Base-by-base conservation (phyloP, 1,140 invertebrate genomes). In the Drosophila pruinosa region DNA sequence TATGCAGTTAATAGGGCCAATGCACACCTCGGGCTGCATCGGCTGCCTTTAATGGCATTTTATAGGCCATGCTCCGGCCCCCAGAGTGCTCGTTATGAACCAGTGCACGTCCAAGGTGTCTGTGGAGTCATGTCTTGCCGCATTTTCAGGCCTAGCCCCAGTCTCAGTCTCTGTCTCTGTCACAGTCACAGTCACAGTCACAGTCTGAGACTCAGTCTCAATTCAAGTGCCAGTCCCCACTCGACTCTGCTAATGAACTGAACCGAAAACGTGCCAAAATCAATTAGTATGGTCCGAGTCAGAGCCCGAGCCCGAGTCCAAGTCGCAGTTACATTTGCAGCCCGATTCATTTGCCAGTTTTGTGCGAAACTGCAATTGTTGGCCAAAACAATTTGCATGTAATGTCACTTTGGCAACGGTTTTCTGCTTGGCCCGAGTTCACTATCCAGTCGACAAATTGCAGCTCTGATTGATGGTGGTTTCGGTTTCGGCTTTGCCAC, bases 181-280 rank as follows among this genome's bases (percentile, higher is more conserved):
- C n/a, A n/a, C n/a, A n/a, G n/a, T n/a, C n/a, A n/a, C n/a, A n/a
- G n/a, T n/a, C n/a, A n/a, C n/a, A n/a, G n/a, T n/a, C n/a, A n/a
- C n/a, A n/a, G n/a, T n/a, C n/a, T n/a, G n/a, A n/a, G n/a, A n/a
- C n/a, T n/a, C n/a, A n/a, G n/a, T n/a, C n/a, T n/a, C n/a, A n/a
- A n/a, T n/a, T n/a, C n/a, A n/a, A n/a, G n/a, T n/a, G n/a, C n/a
- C n/a, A n/a, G n/a, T n/a, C n/a, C n/a, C n/a, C n/a, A 61, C 52
- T 67, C 34, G 39, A 19, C 58, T 78, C 21, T 47, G 80, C 81
- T 85, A 85, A 85, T 85, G 81, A 85, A 85, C 82, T 74, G 64
- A 74, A 61, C 72, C 59, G 59, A 68, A 86, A 85, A 85, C 81
- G 81, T 85, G 81, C 81, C 83, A 88, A 88, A 86, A 88, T 88